Conservation (phyloP, 1,140 invertebrate species). For the Tetramorium parvispinum region DNA sequence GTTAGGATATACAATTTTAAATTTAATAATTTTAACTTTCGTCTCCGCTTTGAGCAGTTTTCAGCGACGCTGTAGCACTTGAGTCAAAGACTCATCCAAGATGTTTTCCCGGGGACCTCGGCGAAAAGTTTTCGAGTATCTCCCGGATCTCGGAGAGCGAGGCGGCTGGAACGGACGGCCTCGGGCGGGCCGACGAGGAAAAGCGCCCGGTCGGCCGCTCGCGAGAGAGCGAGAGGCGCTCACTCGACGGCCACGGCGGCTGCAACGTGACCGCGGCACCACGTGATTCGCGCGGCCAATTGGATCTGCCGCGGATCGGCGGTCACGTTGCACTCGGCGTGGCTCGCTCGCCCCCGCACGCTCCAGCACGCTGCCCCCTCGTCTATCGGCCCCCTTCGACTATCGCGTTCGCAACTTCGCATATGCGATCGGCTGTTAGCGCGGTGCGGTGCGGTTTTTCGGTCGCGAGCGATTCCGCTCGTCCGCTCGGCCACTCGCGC, state of each 20-base stretch:
- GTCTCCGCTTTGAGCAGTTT: too few species aligned
- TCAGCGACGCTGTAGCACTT: too few species aligned
- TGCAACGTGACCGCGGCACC: constrained; percentile 85
- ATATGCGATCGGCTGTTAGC: constrained; percentile 64
- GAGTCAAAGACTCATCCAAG: too few species aligned
- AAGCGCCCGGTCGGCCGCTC: not conserved
- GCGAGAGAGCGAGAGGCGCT: constrained; percentile 48
- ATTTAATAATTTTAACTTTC: too few species aligned
- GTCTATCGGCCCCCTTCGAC: constrained; percentile 18
- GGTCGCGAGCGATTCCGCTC: not conserved
- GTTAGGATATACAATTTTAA: too few species aligned
- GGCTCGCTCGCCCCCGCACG: constrained; percentile 73
- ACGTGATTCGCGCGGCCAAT: constrained; percentile 75
- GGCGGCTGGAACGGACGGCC: not conserved
- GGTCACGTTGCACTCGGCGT: constrained; percentile 82
- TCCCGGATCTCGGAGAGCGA: not conserved
- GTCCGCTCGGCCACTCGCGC: not conserved
- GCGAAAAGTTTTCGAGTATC: too few species aligned
- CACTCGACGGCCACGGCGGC: constrained; percentile 81
- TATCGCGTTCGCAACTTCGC: constrained; percentile 38
- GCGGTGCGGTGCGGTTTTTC: constrained; percentile 15
- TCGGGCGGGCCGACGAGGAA: not conserved
- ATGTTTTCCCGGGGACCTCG: too few species aligned
- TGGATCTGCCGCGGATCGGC: constrained; percentile 69
- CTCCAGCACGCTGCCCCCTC: constrained; percentile 74